A percentile compares a stretch with the other conserved stretches of the same genome.
These are phyloP conservation scores for Panorpa germanica DNA, from an alignment of 2,888 invertebrate species.

Conservation along the genomic window DNA sequence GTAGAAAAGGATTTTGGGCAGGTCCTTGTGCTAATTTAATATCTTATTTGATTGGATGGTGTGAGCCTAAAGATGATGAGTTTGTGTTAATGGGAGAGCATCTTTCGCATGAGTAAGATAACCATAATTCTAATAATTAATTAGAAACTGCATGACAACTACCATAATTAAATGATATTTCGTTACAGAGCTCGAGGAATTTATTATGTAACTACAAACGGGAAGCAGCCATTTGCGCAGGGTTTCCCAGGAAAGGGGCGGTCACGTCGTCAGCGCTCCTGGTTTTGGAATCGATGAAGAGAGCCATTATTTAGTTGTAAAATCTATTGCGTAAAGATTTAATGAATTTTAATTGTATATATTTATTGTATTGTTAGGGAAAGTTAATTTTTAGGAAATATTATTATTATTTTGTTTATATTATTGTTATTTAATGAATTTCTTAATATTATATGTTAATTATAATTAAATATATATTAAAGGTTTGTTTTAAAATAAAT, in stretches of 20 bases:
- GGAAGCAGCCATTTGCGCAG: conserved; percentile 65
- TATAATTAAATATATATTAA: too few species aligned
- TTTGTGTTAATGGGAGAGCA: conserved; percentile 79
- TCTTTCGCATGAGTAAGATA: conserved; percentile 48
- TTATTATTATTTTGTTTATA: not conserved
- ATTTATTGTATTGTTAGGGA: conserved; percentile 11
- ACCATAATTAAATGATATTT: conserved; percentile 8
- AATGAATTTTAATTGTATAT: conserved; percentile 2
- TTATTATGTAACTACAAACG: conserved; percentile 73
- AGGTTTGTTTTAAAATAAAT: too few species aligned
- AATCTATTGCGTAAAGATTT: conserved; percentile 1
- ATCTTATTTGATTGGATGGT: conserved; percentile 72
- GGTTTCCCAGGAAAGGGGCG: conserved; percentile 52
- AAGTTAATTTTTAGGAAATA: conserved; percentile 1
- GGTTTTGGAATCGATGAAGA: conserved; percentile 12
- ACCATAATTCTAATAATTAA: not conserved
- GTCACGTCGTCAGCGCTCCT: too few species aligned
- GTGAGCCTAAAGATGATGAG: conserved; percentile 57
- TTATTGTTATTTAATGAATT: not conserved
- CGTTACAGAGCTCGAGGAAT: conserved; percentile 59
- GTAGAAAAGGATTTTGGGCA: conserved; percentile 64
- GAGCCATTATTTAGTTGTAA: conserved; percentile 1
- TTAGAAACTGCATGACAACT: not conserved
- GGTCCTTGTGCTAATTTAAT: conserved; percentile 67
- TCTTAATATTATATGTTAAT: too few species aligned